Percentiles rank a stretch among this genome's conserved stretches.
These are phyloP conservation scores for Onychorhynchus coronatus DNA, from an alignment of 2,113 vertebrate species.

Conservation along the genomic window DNA sequence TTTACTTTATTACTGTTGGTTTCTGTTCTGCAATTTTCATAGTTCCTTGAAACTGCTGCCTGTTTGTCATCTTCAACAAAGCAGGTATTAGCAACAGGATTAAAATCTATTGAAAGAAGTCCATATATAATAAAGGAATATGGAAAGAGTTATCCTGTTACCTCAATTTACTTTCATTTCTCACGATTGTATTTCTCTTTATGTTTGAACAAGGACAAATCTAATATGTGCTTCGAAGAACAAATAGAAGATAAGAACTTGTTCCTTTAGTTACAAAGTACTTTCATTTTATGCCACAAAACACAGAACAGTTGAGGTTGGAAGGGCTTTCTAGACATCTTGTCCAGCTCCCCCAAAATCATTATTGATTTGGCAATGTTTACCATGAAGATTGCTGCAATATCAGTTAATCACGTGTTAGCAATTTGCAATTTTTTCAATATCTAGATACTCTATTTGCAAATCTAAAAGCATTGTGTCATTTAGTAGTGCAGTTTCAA, in stretches of 20 bases:
- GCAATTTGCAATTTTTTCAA: background rate
- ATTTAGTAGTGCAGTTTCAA: background rate
- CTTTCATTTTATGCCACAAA: background rate
- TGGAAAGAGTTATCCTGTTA: background rate
- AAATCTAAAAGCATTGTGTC: background rate
- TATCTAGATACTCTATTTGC: background rate
- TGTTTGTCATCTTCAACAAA: background rate
- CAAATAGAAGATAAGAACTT: background rate
- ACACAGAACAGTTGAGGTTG: background rate
- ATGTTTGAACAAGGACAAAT: background rate
- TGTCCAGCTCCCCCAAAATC: background rate
- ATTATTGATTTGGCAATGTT: background rate
- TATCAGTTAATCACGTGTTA: background rate
- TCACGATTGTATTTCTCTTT: background rate
- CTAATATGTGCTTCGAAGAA: background rate
- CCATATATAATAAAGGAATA: background rate
- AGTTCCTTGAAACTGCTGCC: background rate
- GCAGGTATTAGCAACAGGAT: background rate
- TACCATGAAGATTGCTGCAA: background rate
- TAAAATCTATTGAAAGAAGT: background rate
- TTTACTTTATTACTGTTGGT: background rate
- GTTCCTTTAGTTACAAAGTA: background rate
- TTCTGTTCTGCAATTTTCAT: background rate
- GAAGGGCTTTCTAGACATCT: background rate
- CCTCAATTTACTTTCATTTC: background rate